Evolutionary conservation across 2,888 invertebrate species (phyloP).

Genomic region (Petrolisthes manimaculis): DNA sequence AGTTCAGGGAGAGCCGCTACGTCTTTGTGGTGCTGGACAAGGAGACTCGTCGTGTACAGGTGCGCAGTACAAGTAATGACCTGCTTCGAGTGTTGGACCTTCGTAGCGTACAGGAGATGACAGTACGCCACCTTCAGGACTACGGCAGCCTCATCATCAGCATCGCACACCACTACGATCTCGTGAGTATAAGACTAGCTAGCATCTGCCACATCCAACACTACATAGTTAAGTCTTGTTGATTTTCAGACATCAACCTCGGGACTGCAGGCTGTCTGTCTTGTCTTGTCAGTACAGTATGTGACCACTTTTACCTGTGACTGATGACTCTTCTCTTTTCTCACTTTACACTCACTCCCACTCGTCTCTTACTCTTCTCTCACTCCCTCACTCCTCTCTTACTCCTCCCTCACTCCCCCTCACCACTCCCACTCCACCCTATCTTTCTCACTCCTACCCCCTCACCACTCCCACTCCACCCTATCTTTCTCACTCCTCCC

Average conservation of each 20-base stretch:
- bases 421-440: background rate
- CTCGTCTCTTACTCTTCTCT: background rate
- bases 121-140: slow-evolving; percentile 70
- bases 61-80: slow-evolving; percentile 70
- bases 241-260: too few relatives aligned
- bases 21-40: slow-evolving; percentile 70
- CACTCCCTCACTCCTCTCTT: background rate
- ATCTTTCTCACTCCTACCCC: background rate
- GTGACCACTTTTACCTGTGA: background rate
- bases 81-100: slow-evolving; percentile 72
- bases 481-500: background rate
- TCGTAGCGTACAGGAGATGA: slow-evolving; percentile 66
- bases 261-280: too few relatives aligned
- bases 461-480: background rate
- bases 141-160: slow-evolving; percentile 71
- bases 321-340: background rate
- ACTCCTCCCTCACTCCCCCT: background rate
- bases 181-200: slow-evolving; percentile 71
- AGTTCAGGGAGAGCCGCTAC: slow-evolving; percentile 67
- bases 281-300: background rate
- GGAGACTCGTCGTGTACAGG: slow-evolving; percentile 69
- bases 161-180: slow-evolving; percentile 73
- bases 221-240: too few relatives aligned
- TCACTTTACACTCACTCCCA: background rate
- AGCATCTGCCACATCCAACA: too few relatives aligned